A percentile compares a stretch with the other conserved stretches of the same genome.
phyloP scores from a whole-genome alignment of 2,888 invertebrate genomes.

The Amblyjoppa fuscipennis region DNA sequence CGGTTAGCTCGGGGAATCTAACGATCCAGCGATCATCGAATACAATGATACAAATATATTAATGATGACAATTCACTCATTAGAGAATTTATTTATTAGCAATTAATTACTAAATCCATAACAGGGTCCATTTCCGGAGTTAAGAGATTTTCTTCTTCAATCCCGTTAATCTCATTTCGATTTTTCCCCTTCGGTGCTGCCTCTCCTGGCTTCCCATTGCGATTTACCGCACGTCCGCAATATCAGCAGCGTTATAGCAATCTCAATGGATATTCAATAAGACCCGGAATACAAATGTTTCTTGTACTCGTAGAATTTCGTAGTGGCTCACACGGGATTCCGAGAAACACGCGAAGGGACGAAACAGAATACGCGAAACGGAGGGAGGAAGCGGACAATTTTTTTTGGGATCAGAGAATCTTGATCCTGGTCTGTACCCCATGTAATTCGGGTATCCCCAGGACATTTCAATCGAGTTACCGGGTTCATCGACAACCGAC shows the following conservation, averaged over 20 bases:
- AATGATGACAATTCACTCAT: no score
- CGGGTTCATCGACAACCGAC: neutral
- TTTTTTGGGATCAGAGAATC: constrained; percentile 41
- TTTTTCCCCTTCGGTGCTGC: neutral
- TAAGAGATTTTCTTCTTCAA: constrained; percentile 9
- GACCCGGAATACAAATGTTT: constrained; percentile 49
- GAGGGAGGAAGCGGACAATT: neutral
- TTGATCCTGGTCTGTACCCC: constrained; percentile 18
- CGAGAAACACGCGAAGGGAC: neutral
- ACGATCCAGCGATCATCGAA: neutral
- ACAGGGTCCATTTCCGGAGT: neutral
- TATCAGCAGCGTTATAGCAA: neutral
- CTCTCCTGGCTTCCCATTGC: neutral
- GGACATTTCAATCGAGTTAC: constrained; percentile 32
- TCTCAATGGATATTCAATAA: constrained; percentile 47
- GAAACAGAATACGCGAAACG: neutral
- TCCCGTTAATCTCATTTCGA: neutral
- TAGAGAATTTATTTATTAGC: no score
- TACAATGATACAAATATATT: neutral
- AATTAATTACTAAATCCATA: constrained; percentile 7
- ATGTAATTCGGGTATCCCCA: constrained; percentile 35
- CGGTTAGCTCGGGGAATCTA: no score
- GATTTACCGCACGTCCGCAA: constrained; percentile 11
- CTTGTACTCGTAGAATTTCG: neutral
- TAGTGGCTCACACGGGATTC: neutral